phyloP scores from a whole-genome alignment of 2,888 invertebrate species.

The Monochamus alternatus region DNA sequence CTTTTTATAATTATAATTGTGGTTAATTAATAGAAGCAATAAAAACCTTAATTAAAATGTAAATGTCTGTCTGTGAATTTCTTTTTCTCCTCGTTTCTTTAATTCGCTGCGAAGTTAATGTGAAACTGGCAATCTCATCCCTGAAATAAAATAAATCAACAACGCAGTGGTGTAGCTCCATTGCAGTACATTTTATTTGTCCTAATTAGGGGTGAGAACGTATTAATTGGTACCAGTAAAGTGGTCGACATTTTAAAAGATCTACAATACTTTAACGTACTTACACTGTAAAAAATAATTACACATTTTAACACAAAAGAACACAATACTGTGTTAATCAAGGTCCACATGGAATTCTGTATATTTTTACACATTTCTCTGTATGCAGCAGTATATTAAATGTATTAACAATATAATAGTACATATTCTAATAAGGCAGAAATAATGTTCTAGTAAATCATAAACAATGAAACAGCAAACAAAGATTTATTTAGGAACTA shows the following conservation, averaged over 20 bases:
- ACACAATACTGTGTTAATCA: too few species aligned
- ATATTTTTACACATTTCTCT: too few species aligned
- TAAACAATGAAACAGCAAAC: too few species aligned
- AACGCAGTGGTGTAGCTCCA: constrained; percentile 29
- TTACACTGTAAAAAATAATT: not conserved
- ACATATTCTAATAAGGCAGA: too few species aligned
- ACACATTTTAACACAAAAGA: too few species aligned
- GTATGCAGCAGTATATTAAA: too few species aligned
- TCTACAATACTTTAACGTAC: not conserved
- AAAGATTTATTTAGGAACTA: too few species aligned
- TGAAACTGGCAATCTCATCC: constrained; percentile 55
- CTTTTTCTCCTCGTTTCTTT: constrained; percentile 54
- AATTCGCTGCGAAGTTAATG: constrained; percentile 56
- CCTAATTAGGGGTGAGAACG: constrained; percentile 13
- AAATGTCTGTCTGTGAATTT: constrained; percentile 58
- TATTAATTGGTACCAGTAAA: constrained; percentile 2
- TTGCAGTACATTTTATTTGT: constrained; percentile 5
- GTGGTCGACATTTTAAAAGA: not conserved
- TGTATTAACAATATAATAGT: too few species aligned
- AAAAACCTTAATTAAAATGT: constrained; percentile 66
- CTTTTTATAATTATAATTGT: constrained; percentile 61
- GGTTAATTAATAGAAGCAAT: constrained; percentile 65
- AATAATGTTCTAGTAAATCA: too few species aligned
- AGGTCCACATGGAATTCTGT: too few species aligned
- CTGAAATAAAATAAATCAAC: constrained; percentile 55